These are phyloP conservation scores for Halictus quadricinctus DNA, from an alignment of 2,888 invertebrate genomes.

Conservation along the genomic window DNA sequence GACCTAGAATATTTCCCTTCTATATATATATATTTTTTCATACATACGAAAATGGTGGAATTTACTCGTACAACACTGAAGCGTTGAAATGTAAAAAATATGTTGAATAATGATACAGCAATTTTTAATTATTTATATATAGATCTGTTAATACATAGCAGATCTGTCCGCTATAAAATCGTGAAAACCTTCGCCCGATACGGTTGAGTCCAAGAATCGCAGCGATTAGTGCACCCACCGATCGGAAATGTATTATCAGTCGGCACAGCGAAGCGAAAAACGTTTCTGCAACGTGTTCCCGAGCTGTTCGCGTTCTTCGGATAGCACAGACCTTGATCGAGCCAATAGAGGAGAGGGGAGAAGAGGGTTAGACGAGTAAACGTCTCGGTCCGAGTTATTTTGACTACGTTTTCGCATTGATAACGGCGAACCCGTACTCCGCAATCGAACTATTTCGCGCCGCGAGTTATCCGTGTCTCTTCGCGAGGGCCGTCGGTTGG, in stretches of 20 bases:
- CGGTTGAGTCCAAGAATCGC: neutral
- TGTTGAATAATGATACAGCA: too few species aligned
- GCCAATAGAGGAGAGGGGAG: too few species aligned
- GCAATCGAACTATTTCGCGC: constrained; percentile 13
- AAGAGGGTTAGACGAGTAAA: neutral
- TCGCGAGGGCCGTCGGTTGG: neutral
- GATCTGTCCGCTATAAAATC: neutral
- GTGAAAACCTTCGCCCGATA: fast-evolving
- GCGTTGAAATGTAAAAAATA: too few species aligned
- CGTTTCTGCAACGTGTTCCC: neutral
- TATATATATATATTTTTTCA: too few species aligned
- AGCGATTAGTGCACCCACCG: neutral
- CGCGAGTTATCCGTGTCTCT: neutral
- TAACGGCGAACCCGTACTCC: neutral
- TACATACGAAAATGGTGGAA: too few species aligned
- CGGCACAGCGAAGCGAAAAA: neutral
- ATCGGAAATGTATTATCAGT: neutral
- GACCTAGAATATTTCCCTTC: too few species aligned
- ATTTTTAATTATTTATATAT: too few species aligned
- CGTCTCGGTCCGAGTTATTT: constrained; percentile 8
- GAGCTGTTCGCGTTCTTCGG: neutral
- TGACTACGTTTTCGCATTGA: constrained; percentile 7
- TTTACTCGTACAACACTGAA: too few species aligned
- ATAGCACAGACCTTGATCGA: neutral
- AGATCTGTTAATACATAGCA: neutral